Conservation (phyloP, 1,140 invertebrate species). For the Aphelinus atriplicis region DNA sequence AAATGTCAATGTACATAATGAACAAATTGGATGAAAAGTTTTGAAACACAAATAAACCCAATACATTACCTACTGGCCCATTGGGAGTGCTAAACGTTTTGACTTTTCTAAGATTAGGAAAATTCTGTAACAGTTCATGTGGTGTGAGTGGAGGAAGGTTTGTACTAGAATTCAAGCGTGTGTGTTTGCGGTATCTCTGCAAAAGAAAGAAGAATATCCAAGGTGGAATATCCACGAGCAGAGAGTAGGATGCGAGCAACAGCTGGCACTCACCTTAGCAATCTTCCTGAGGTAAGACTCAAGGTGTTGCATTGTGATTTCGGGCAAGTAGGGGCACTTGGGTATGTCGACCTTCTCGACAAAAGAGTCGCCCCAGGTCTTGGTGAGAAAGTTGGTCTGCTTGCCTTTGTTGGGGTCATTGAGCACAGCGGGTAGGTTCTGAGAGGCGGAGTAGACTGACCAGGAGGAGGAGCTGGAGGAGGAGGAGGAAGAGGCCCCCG, state of each 20-base stretch:
- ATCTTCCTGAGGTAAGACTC: constrained; percentile 87
- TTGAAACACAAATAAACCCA: neutral
- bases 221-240: neutral
- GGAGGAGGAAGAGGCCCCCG: constrained; percentile 40
- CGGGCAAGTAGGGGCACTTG: constrained; percentile 82
- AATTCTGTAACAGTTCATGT: constrained; percentile 64
- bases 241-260: too few species aligned
- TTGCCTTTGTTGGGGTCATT: constrained; percentile 94
- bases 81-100: constrained; percentile 54
- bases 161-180: constrained; percentile 57
- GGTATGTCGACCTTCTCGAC: constrained; percentile 83
- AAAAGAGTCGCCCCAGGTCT: constrained; percentile 97
- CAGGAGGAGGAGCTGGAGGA: constrained; percentile 66
- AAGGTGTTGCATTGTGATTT: constrained; percentile 87
- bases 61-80: constrained; percentile 49
- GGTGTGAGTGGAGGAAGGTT: constrained; percentile 58
- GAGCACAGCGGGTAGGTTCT: constrained; percentile 95
- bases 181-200: constrained; percentile 65
- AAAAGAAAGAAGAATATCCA: constrained; percentile 41
- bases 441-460: constrained; percentile 84
- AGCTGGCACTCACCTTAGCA: constrained; percentile 52
- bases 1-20: constrained; percentile 7
- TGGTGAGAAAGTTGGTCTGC: constrained; percentile 93
- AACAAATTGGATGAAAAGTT: constrained; percentile 7
- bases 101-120: constrained; percentile 63